Evolutionary conservation across 2,888 invertebrate genomes (phyloP).

Genomic region (Sphaeridia pumilis): DNA sequence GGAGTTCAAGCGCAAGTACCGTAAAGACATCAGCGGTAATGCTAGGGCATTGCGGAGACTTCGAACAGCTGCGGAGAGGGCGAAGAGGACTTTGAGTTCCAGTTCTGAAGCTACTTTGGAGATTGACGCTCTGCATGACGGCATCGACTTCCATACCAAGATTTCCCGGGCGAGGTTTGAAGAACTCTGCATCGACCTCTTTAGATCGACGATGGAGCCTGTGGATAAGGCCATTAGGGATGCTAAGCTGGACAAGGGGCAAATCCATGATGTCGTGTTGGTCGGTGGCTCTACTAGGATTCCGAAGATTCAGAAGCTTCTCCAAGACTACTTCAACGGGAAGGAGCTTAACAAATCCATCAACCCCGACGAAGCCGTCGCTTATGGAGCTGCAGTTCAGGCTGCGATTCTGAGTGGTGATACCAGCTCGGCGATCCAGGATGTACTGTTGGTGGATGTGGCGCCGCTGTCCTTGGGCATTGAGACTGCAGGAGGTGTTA

Average conservation of each 20-base stretch:
- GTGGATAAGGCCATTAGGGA: no score
- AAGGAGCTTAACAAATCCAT: slow-evolving; percentile 55
- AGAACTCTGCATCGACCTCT: neutral
- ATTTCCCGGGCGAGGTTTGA: neutral
- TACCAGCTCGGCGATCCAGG: slow-evolving; percentile 48
- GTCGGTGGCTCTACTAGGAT: no score
- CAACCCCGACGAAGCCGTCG: slow-evolving; percentile 76
- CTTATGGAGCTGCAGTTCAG: slow-evolving; percentile 92
- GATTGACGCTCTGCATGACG: no score
- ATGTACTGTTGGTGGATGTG: slow-evolving; percentile 70
- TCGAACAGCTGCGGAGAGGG: no score
- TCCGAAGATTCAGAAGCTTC: slow-evolving; percentile 34
- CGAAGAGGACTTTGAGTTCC: no score
- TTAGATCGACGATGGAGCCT: neutral
- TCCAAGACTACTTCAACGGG: neutral
- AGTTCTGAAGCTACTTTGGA: neutral
- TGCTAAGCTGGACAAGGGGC: no score
- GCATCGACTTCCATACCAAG: neutral
- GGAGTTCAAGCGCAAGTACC: slow-evolving; percentile 49
- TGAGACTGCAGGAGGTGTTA: slow-evolving; percentile 53
- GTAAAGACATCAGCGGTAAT: neutral
- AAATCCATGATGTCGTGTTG: neutral
- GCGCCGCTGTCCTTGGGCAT: slow-evolving; percentile 48
- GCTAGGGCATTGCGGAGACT: neutral
- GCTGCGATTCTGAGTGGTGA: slow-evolving; percentile 86